These are phyloP conservation scores for Cydia amplana DNA, from an alignment of 1,140 invertebrate species.

Conservation along the genomic window DNA sequence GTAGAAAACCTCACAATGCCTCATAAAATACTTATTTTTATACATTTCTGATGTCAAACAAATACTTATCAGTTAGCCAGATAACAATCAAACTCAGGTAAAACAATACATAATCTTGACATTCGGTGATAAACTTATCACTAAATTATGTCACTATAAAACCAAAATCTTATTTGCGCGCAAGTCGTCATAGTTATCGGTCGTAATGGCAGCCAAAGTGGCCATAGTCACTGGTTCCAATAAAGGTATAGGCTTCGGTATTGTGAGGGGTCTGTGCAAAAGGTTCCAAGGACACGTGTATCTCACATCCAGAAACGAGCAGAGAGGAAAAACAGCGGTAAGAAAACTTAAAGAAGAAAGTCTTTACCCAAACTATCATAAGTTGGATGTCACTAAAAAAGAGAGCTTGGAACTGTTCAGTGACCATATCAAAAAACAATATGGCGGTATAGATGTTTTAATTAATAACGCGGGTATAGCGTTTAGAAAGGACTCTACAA, in stretches of 20 bases:
- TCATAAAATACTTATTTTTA: conserved; percentile 8
- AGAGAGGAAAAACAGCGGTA: conserved; percentile 76
- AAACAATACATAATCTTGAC: conserved; percentile 16
- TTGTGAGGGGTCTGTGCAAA: conserved; percentile 84
- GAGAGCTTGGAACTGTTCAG: conserved; percentile 82
- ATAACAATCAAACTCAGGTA: not conserved
- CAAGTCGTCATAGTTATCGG: not conserved
- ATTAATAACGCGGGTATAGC: conserved; percentile 93
- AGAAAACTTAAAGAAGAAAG: conserved; percentile 69
- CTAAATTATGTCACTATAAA: not conserved
- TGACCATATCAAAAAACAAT: conserved; percentile 82
- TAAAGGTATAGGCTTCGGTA: conserved; percentile 88
- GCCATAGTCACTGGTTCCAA: conserved; percentile 85
- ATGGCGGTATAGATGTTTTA: conserved; percentile 89
- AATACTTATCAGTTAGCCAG: not conserved
- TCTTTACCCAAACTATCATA: conserved; percentile 82
- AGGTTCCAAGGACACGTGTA: conserved; percentile 83
- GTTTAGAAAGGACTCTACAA: conserved; percentile 82
- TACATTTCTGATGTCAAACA: not conserved
- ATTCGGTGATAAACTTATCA: conserved; percentile 3
- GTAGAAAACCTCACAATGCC: not conserved
- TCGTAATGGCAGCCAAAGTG: conserved; percentile 66
- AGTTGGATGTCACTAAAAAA: conserved; percentile 84
- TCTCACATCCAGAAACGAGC: conserved; percentile 82
- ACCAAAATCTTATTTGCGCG: not conserved